Base-by-base conservation (phyloP, 2,797 vertebrate genomes). In the Philypnodon macrostomus region DNA sequence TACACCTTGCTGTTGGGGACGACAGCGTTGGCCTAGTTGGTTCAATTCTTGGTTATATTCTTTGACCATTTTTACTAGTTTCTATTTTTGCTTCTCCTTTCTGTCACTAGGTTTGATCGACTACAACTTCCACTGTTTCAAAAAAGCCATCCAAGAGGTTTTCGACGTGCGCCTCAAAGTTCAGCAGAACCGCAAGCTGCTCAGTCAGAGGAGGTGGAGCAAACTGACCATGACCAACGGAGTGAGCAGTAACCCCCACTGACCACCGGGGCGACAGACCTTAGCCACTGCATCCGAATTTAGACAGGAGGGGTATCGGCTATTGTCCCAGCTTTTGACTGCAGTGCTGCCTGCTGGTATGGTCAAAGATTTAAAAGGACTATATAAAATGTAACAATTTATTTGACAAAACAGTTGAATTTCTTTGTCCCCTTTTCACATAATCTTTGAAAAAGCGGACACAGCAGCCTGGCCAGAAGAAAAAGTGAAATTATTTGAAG, bases 71-170 rank as follows among this genome's bases (percentile, higher is more conserved):
- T n/a, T n/a, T n/a, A n/a, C n/a, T n/a, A n/a, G n/a, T n/a, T n/a
- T n/a, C n/a, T n/a, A n/a, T 14, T 32, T 32, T n/a, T 18, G 10
- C 17, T 4, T 56, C 14, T 4, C 12, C 55, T 13, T 10, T 46
- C 13, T 23, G 27, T 51, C 51, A 44, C 65, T n/a, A 96, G 95
- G 95, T 59, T 87, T 98, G 38, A 96, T 97, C 54, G 95, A 98
- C 88, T 98, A 97, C 86, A 98, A 98, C 87, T 98, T 98, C 79
- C 94, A 96, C 83, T 98, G 95, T 73, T 96, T 97, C 73, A 93
- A 92, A 77, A 95, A 94, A 73, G 95, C 95, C 79, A 98, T 97
- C 63, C 93, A 97, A 78, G 95, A 98, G 76, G 95, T 97, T 35
- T 98, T 97, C 78, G 94, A 96, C 59, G 93, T 97, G 36, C 91